Conservation (phyloP, 2,113 vertebrate genomes). For the Rattus rattus region DNA sequence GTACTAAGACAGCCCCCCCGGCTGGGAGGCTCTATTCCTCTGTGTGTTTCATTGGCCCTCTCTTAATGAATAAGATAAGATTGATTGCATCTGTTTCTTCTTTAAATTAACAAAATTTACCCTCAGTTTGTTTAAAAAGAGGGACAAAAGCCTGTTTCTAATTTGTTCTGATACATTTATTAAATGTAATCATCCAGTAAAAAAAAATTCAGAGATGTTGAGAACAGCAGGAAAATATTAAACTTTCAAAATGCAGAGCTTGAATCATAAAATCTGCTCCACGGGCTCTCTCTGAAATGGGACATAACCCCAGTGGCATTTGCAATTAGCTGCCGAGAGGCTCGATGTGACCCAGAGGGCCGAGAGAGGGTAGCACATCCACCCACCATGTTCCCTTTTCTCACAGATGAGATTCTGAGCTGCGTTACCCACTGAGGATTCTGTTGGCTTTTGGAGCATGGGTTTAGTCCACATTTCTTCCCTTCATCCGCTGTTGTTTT, state of each 20-base stretch:
- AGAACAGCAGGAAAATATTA: conserved; percentile 81
- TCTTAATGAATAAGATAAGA: conserved; percentile 38
- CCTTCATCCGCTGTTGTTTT: conserved; percentile 23
- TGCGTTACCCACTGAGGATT: neutral
- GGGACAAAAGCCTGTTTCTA: conserved; percentile 70
- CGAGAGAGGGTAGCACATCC: neutral
- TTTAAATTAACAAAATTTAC: conserved; percentile 63
- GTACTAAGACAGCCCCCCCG: neutral
- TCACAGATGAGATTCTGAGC: neutral
- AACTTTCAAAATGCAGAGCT: conserved; percentile 62
- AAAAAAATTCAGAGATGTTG: conserved; percentile 61
- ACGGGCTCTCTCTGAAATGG: conserved; percentile 62
- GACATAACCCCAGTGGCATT: conserved; percentile 68
- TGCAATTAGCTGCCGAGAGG: conserved; percentile 56
- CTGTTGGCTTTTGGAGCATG: conserved; percentile 22
- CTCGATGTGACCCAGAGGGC: conserved; percentile 58
- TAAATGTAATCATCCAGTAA: conserved; percentile 73
- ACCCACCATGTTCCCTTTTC: neutral
- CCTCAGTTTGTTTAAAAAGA: conserved; percentile 62
- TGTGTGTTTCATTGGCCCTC: neutral
- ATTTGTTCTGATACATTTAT: conserved; percentile 76
- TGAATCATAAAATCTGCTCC: conserved; percentile 68
- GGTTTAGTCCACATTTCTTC: conserved; percentile 35
- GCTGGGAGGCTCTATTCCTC: neutral
- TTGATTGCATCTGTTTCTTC: conserved; percentile 63